A percentile compares a stretch with the other conserved stretches of the same genome.
Conservation (phyloP, 1,140 invertebrate genomes). For the Rhyacophila brunnea region DNA sequence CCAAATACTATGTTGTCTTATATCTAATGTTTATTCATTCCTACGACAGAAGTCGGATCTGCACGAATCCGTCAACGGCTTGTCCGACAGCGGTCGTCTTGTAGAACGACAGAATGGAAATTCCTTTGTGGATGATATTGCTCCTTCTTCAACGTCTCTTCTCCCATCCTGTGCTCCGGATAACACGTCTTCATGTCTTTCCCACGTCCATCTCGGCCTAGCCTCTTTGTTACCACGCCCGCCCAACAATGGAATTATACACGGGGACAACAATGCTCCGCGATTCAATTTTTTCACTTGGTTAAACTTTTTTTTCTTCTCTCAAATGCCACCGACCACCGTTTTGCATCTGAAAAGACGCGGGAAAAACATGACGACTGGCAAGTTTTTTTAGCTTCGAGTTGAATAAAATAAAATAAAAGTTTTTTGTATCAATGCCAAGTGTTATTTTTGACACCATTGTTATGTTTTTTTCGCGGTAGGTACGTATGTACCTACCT, state of each 20-base stretch:
- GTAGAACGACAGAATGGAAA: slow-evolving; percentile 15
- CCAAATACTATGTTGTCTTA: background rate
- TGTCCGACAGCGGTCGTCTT: slow-evolving; percentile 8
- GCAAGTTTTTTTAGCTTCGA: background rate
- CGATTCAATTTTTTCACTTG: slow-evolving; percentile 14
- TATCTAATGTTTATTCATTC: no score
- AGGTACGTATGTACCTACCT: no score
- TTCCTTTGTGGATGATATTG: slow-evolving; percentile 17
- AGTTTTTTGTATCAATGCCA: background rate
- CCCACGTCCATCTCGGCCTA: slow-evolving; percentile 20
- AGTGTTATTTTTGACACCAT: background rate
- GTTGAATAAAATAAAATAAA: background rate
- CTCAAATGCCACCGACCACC: slow-evolving; percentile 8
- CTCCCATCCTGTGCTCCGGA: background rate
- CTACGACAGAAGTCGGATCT: no score
- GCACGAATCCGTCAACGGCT: slow-evolving; percentile 1
- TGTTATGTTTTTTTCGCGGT: background rate
- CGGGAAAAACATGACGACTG: slow-evolving; percentile 9
- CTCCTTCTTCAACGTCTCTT: slow-evolving; percentile 2
- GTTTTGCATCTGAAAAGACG: slow-evolving; percentile 29
- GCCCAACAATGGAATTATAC: slow-evolving; percentile 29
- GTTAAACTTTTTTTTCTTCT: background rate
- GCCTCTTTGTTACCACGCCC: slow-evolving; percentile 8
- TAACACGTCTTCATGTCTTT: slow-evolving; percentile 15
- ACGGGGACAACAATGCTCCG: slow-evolving; percentile 24